Evolutionary conservation across 2,888 invertebrate species (phyloP), one percentile per base, ranked within the genome.

Genomic region (Amblyjoppa proteus): DNA sequence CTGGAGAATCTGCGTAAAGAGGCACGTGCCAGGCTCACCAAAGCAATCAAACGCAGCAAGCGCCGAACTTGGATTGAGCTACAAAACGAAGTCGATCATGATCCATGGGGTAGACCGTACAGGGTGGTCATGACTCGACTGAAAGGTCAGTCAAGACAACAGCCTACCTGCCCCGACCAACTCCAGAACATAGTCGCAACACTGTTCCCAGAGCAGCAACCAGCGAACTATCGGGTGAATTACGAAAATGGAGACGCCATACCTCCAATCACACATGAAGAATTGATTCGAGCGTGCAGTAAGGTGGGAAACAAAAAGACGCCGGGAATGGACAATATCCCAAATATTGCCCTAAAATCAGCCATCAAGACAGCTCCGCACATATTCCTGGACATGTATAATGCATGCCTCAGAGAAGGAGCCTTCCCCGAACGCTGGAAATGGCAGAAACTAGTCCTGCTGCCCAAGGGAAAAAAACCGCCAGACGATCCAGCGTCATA

Each of bases 321-420:
- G 3, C 84, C 88, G 11, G 87, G 85, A 2, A n/a, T 84, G 64
- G 87, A 88, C 51, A 71, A 49, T 7, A 85, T 88, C 1, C 86
- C 87, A 0, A 84, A 84, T 25, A 38, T 79, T 0, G 83, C 84
- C 0, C 31, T 86, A 0, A 86, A 87, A 49, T 3, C 68, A 41
- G 51, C 80, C 3, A 75, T 87, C 9, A 64, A 66, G 41, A 69
- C 11, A 45, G 38, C 38, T 9, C 38, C 38, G 2, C 56, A 38
- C 1, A 38, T 87, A 28, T 84, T 85, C 71, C 0, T 82, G n/a
- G 58, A 64, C n/a, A 34, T 75, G 20, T 85, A 82, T 34, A 80
- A 85, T 16, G 11, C 75, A 28, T 85, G 82, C 58, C 71, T 85
- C 9, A 61, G 20, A 6, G 73, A 73, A 56, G 84, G 84, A 7